phyloP scores from a whole-genome alignment of 1,140 invertebrate species.

The Micrasema longulum region DNA sequence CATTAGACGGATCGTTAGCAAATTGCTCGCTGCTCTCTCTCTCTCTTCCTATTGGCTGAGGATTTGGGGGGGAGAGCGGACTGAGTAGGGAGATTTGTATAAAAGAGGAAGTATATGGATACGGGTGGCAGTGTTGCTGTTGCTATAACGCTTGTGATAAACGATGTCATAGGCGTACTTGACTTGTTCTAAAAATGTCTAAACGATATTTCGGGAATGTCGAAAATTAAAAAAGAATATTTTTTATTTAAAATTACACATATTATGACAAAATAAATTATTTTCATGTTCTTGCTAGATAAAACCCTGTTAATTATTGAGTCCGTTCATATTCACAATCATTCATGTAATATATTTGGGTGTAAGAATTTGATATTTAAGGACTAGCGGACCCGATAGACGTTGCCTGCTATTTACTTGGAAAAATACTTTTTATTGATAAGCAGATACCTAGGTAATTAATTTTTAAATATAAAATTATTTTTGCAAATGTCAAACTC shows the following conservation, averaged over 20 bases:
- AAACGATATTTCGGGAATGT: background rate
- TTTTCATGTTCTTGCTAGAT: no score
- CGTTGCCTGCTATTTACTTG: no score
- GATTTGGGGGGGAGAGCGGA: constrained; percentile 1
- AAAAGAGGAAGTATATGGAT: no score
- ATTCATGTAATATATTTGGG: no score
- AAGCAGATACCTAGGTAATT: no score
- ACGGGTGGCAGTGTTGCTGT: constrained; percentile 1
- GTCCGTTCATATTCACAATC: no score
- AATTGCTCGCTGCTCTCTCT: constrained; percentile 47
- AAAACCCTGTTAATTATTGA: no score
- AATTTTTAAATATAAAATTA: no score
- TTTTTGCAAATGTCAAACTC: no score
- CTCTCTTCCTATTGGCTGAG: background rate
- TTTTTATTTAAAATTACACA: background rate
- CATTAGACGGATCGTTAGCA: constrained; percentile 55
- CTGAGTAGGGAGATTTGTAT: background rate
- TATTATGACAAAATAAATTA: background rate
- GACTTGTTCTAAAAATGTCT: background rate
- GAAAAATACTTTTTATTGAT: no score
- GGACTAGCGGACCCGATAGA: no score
- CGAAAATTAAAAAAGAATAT: background rate
- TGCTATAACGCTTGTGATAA: background rate
- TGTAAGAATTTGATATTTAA: no score
- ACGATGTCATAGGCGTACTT: background rate